These are phyloP conservation scores for Cavia aperea DNA, from an alignment of 2,113 vertebrate species.

Conservation along the genomic window DNA sequence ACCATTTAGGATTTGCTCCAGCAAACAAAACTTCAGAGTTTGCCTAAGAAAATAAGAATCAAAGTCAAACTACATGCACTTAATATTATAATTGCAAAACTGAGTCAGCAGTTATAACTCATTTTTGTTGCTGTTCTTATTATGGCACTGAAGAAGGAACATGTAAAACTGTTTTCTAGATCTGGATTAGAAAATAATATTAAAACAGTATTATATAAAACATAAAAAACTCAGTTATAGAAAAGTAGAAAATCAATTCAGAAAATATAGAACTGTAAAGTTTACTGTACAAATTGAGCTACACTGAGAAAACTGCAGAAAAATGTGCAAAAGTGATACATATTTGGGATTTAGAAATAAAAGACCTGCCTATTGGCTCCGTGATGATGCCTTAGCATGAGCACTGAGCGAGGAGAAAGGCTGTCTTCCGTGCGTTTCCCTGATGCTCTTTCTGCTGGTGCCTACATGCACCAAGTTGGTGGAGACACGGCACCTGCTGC, in stretches of 20 bases:
- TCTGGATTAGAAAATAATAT: neutral
- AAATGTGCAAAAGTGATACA: neutral
- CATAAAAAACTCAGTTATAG: neutral
- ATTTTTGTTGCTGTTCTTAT: neutral
- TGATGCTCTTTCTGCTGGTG: neutral
- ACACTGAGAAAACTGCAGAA: neutral
- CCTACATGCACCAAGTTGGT: neutral
- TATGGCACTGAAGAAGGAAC: neutral
- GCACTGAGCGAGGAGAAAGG: accelerated
- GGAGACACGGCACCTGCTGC: neutral
- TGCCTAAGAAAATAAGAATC: neutral
- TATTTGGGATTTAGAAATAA: neutral
- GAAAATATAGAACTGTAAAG: neutral
- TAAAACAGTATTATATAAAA: neutral
- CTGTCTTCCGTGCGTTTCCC: accelerated
- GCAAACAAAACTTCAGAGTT: neutral
- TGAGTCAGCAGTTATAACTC: neutral
- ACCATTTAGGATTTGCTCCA: neutral
- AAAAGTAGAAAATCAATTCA: neutral
- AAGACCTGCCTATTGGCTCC: neutral
- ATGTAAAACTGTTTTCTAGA: neutral
- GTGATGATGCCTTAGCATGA: neutral
- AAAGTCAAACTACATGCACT: neutral
- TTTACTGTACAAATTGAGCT: neutral
- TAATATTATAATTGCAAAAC: neutral